Evolutionary conservation across 2,113 vertebrate genomes (phyloP).

Genomic region (Catagonus wagneri): DNA sequence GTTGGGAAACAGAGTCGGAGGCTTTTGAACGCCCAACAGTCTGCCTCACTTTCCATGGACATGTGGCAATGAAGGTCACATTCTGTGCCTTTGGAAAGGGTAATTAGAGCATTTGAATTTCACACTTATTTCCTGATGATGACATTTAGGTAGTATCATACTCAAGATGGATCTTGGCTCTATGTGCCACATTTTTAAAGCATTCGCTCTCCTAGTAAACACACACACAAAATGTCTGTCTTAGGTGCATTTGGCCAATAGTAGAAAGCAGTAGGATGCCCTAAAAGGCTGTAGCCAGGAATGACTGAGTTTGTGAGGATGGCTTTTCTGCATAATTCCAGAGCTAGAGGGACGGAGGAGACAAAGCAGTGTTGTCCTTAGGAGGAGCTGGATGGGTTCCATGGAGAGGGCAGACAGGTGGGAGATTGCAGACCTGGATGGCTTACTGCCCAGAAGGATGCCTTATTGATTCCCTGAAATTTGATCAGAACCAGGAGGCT

Average conservation of each 20-base stretch:
- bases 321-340: neutral
- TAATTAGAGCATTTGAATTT: constrained; percentile 49
- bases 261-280: neutral
- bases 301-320: neutral
- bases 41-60: constrained; percentile 20
- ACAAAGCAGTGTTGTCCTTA: rapidly evolving
- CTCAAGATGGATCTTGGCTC: neutral
- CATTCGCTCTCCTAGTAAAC: neutral
- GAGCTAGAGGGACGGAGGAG: neutral
- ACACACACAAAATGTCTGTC: neutral
- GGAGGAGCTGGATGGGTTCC: neutral
- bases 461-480: constrained; percentile 67
- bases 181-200: constrained; percentile 9
- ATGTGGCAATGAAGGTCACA: neutral
- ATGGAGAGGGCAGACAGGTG: neutral
- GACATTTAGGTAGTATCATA: constrained; percentile 50
- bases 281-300: neutral
- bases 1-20: neutral
- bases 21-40: constrained; percentile 59
- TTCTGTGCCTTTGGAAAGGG: neutral
- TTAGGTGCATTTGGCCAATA: neutral
- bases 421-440: constrained; percentile 41
- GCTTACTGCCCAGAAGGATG: constrained; percentile 52
- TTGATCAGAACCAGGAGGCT: constrained; percentile 68
- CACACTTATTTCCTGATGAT: constrained; percentile 65